phyloP scores from a whole-genome alignment of 2,888 invertebrate species.

The Ormia ochracea region DNA sequence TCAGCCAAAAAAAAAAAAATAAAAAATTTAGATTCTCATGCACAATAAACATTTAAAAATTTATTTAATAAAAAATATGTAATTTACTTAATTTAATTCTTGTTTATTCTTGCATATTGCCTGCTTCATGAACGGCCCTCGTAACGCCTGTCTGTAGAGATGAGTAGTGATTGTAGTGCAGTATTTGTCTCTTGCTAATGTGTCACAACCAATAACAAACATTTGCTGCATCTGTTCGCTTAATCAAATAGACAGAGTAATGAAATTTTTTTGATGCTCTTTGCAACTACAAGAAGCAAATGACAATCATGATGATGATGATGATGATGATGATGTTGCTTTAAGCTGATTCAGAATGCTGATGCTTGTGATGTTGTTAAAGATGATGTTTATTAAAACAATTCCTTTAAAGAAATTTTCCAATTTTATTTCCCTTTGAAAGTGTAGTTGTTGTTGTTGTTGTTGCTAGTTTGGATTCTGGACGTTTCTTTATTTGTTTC shows the following conservation, averaged over 20 bases:
- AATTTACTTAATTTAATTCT: too few species aligned
- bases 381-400: slow-evolving; percentile 52
- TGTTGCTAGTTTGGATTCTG: not conserved
- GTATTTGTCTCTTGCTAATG: slow-evolving; percentile 57
- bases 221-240: slow-evolving; percentile 59
- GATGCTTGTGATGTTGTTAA: slow-evolving; percentile 28
- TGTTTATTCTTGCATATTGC: too few species aligned
- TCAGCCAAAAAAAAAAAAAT: too few species aligned
- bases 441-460: not conserved
- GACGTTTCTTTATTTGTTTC: not conserved
- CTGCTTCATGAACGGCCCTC: not conserved
- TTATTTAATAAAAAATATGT: too few species aligned
- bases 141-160: not conserved
- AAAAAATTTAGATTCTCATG: too few species aligned
- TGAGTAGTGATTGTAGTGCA: slow-evolving; percentile 8
- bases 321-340: slow-evolving; percentile 42
- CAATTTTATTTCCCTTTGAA: too few species aligned
- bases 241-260: slow-evolving; percentile 57
- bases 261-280: slow-evolving; percentile 58
- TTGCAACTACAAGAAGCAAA: not conserved
- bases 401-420: slow-evolving; percentile 43
- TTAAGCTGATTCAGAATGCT: slow-evolving; percentile 36
- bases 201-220: slow-evolving; percentile 59
- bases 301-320: not conserved
- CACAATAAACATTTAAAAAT: too few species aligned